These are phyloP conservation scores for Mormyrus lacerda DNA, from an alignment of 2,113 vertebrate species.

Conservation along the genomic window DNA sequence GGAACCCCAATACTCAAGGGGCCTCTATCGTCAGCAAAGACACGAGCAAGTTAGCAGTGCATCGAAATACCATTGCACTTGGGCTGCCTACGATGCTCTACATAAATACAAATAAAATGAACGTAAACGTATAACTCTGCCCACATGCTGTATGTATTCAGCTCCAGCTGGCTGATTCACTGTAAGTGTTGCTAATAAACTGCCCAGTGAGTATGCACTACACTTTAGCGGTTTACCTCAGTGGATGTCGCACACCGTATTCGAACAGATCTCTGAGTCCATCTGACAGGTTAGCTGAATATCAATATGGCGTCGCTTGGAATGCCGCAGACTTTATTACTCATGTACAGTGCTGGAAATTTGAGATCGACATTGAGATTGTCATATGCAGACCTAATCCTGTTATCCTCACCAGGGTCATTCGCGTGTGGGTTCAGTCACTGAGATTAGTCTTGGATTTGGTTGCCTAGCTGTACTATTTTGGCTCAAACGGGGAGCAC, in stretches of 20 bases:
- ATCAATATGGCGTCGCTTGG: not conserved
- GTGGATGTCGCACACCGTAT: not conserved
- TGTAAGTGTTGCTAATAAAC: too few species aligned
- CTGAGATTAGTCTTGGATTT: not conserved
- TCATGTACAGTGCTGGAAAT: not conserved
- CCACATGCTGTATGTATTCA: not conserved
- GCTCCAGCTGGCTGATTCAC: not conserved
- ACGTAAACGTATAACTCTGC: not conserved
- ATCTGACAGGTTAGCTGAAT: not conserved
- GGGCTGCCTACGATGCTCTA: too few species aligned
- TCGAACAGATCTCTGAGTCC: not conserved
- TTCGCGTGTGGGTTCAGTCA: not conserved
- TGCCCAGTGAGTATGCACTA: too few species aligned
- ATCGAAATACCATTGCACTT: too few species aligned
- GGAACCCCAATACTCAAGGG: not conserved
- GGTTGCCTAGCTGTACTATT: not conserved
- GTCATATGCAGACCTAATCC: not conserved
- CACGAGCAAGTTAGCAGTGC: too few species aligned
- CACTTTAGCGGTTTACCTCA: not conserved
- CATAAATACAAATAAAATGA: not conserved
- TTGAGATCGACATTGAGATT: not conserved
- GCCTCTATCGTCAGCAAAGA: not conserved
- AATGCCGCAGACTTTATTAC: not conserved
- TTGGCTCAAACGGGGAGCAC: not conserved
- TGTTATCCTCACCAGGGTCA: not conserved